A percentile compares a stretch with the other conserved stretches of the same genome.
Evolutionary conservation across 2,113 vertebrate genomes (phyloP).

Genomic region (Nibea albiflora): DNA sequence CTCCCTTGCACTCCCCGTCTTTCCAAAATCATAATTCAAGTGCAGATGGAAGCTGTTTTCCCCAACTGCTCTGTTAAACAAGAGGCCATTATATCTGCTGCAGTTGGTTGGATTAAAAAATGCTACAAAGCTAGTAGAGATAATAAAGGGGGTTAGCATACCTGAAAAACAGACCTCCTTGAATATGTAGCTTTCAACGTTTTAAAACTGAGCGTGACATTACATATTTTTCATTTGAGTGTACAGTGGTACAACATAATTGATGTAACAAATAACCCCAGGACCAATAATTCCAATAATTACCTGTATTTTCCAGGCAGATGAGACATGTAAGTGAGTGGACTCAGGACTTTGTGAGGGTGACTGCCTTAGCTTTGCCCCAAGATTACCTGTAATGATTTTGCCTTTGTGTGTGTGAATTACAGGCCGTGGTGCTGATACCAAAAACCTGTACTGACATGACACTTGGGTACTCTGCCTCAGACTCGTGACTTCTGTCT

Average conservation of each 20-base stretch:
- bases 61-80: slow-evolving; percentile 11
- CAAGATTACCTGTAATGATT: slow-evolving; percentile 68
- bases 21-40: slow-evolving; percentile 5
- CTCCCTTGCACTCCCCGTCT: neutral
- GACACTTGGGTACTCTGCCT: slow-evolving; percentile 12
- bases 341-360: neutral
- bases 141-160: neutral
- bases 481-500: slow-evolving; percentile 68
- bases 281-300: slow-evolving; percentile 42
- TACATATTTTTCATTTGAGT: neutral
- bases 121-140: neutral
- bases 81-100: slow-evolving; percentile 7
- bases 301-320: slow-evolving; percentile 26
- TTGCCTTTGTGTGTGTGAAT: slow-evolving; percentile 64
- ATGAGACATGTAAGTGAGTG: slow-evolving; percentile 17
- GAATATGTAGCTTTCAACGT: slow-evolving; percentile 11
- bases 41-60: slow-evolving; percentile 10
- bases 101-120: slow-evolving; percentile 3
- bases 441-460: slow-evolving; percentile 47
- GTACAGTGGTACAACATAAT: slow-evolving; percentile 1
- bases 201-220: slow-evolving; percentile 21
- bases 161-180: slow-evolving; percentile 1
- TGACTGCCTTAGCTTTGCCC: slow-evolving; percentile 16
- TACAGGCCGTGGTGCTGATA: slow-evolving; percentile 50
- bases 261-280: slow-evolving; percentile 25